Evolutionary conservation across 1,140 invertebrate species (phyloP).

Genomic region (Metopolophium dirhodum): DNA sequence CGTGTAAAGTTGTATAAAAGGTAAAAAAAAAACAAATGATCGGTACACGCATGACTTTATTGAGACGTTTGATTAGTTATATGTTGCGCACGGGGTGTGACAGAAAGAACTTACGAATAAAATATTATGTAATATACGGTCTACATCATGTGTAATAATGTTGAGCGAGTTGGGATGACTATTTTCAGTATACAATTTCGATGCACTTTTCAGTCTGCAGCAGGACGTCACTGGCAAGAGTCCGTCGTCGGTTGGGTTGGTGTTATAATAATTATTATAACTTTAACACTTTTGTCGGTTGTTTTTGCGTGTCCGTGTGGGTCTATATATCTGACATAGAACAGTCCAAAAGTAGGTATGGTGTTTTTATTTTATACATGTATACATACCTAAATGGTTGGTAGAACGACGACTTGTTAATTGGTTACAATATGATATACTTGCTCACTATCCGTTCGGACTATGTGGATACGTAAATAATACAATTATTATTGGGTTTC

Average conservation of each 20-base stretch:
- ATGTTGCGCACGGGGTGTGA: no score
- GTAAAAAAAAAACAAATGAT: neutral
- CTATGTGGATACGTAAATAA: neutral
- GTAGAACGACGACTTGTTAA: no score
- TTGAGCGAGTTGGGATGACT: neutral
- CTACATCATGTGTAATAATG: neutral
- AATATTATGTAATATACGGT: neutral
- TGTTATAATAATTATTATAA: neutral
- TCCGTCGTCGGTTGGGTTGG: neutral
- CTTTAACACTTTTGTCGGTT: no score
- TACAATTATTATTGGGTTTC: neutral
- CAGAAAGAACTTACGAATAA: neutral
- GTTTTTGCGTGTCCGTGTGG: no score
- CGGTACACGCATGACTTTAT: neutral
- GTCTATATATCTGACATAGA: no score
- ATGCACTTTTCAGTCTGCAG: no score
- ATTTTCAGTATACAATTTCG: no score
- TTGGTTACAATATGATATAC: neutral
- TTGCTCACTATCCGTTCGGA: neutral
- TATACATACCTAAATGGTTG: no score
- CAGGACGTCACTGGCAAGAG: neutral
- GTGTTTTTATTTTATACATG: no score
- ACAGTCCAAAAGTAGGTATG: no score
- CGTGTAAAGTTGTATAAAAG: neutral
- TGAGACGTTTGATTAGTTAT: neutral